Conservation (phyloP, 2,797 vertebrate genomes). For the Varecia variegata region DNA sequence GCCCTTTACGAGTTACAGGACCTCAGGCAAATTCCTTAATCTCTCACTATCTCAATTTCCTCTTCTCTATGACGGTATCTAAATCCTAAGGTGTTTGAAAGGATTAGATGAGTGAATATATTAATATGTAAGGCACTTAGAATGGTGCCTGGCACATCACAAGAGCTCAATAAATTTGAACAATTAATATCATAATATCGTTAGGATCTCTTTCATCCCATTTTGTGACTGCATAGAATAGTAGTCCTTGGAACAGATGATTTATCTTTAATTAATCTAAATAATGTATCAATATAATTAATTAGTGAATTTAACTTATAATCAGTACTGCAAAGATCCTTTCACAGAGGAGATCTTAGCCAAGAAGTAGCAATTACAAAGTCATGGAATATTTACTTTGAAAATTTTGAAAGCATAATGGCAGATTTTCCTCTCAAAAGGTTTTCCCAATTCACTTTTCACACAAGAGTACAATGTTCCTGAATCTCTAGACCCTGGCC, state of each 20-base stretch:
- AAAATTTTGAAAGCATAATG: not conserved
- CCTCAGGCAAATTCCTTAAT: not conserved
- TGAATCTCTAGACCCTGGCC: not conserved
- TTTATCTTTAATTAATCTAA: not conserved
- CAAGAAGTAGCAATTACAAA: not conserved
- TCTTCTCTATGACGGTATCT: not conserved
- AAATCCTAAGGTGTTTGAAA: not conserved
- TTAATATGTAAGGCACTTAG: not conserved
- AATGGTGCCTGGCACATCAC: not conserved
- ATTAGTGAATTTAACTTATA: not conserved
- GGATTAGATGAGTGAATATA: not conserved
- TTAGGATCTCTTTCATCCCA: not conserved
- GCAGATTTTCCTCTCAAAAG: not conserved
- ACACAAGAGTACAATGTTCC: not conserved
- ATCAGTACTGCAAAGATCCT: not conserved
- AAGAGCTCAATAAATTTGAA: not conserved
- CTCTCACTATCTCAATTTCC: not conserved
- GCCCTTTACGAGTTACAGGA: not conserved
- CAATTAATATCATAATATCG: not conserved
- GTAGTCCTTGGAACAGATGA: not conserved
- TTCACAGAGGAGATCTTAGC: not conserved
- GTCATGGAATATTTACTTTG: not conserved
- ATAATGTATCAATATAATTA: not conserved
- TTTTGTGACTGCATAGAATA: not conserved
- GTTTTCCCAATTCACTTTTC: not conserved